Evolutionary conservation across 2,888 invertebrate species (phyloP).

Genomic region (Cylindroiulus punctatus): DNA sequence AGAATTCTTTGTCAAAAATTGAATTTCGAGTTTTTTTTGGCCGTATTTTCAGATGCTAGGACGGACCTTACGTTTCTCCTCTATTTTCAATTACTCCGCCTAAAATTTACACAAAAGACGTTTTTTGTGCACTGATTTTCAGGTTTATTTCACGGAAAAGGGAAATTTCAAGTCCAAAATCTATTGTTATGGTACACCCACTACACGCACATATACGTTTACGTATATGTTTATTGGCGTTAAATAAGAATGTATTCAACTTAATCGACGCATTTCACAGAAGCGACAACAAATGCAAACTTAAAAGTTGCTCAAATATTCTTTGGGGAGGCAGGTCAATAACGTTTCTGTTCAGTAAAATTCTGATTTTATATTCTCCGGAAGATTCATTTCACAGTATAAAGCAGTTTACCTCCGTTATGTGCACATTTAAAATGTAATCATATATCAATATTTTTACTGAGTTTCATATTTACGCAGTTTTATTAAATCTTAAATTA

Average conservation of each 20-base stretch:
- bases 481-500: no score
- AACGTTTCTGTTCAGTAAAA: background rate
- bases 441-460: no score
- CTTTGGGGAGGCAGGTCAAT: background rate
- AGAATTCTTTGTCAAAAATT: slow-evolving; percentile 22
- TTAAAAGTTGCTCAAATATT: background rate
- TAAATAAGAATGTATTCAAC: background rate
- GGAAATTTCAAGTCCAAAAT: background rate
- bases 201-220: background rate
- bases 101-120: background rate
- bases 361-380: background rate
- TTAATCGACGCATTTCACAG: background rate
- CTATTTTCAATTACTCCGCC: background rate
- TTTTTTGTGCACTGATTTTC: background rate
- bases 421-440: no score
- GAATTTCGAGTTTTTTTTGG: background rate
- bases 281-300: background rate
- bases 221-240: background rate
- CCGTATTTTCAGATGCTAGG: background rate
- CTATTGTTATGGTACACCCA: background rate
- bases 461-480: no score
- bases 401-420: background rate
- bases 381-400: background rate
- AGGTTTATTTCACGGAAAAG: background rate
- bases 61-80: background rate